phyloP scores from a whole-genome alignment of 2,797 vertebrate species.

The Emydoidea blandingii region DNA sequence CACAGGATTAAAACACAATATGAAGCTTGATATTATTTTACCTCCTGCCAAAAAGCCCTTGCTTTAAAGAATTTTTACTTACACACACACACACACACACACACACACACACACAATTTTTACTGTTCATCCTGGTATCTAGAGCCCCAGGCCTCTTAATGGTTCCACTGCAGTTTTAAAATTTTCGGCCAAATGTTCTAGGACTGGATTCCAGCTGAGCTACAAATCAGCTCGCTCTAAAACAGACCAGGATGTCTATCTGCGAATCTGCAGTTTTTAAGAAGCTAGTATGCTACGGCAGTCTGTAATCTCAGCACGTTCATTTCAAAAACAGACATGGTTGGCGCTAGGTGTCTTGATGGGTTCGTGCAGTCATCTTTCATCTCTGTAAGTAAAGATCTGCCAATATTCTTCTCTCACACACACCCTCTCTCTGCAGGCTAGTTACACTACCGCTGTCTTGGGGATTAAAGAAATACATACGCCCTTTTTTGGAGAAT shows the following conservation, averaged over 20 bases:
- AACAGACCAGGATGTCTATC: not conserved
- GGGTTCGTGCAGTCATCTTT: not conserved
- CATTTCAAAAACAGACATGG: fast-evolving
- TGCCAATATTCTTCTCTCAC: not conserved
- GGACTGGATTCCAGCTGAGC: not conserved
- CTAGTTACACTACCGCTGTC: not conserved
- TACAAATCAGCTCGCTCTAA: fast-evolving
- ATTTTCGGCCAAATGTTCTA: fast-evolving
- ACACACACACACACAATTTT: too few species aligned
- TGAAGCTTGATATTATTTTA: fast-evolving
- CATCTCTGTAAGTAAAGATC: fast-evolving
- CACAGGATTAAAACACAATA: fast-evolving
- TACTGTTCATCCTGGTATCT: fast-evolving
- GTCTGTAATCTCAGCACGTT: fast-evolving
- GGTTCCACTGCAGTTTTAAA: not conserved
- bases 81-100: too few species aligned
- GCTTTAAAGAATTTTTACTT: not conserved
- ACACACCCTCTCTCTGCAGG: not conserved
- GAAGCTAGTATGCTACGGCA: fast-evolving
- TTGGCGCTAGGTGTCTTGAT: not conserved
- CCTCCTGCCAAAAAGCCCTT: fast-evolving
- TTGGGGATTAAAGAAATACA: fast-evolving
- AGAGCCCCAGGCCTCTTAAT: not conserved
- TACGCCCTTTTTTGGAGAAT: not conserved
- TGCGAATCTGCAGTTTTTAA: fast-evolving